Percentiles rank a stretch among this genome's conserved stretches.
Conservation (phyloP, 2,888 invertebrate genomes). For the Trachelus troglodyta region DNA sequence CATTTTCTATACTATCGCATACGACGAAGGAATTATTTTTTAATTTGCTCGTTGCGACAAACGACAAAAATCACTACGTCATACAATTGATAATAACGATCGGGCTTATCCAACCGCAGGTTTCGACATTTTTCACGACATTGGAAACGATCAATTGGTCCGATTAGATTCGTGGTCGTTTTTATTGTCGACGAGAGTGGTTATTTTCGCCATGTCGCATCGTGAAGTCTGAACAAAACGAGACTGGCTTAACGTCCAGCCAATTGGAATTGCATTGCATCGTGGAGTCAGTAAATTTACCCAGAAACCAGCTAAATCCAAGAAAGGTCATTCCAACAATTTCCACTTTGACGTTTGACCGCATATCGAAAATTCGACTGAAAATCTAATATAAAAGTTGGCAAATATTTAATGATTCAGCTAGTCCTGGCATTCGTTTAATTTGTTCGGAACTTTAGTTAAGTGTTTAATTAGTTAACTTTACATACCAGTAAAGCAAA, state of each 20-base stretch:
- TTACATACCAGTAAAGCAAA: constrained; percentile 54
- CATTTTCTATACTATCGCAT: not conserved
- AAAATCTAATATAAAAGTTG: constrained; percentile 38
- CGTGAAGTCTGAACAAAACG: not conserved
- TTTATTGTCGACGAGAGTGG: not conserved
- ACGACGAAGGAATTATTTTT: not conserved
- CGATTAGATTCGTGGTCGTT: not conserved
- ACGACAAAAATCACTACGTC: not conserved
- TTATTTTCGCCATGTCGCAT: not conserved
- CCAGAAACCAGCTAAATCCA: not conserved
- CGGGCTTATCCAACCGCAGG: not conserved
- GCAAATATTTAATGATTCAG: constrained; percentile 46
- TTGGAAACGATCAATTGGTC: not conserved
- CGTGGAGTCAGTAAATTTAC: not conserved
- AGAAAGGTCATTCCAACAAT: not conserved
- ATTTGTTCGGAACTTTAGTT: constrained; percentile 53
- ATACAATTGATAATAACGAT: not conserved
- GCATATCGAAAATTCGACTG: not conserved
- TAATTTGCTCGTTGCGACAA: not conserved
- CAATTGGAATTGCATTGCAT: not conserved
- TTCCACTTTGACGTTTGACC: not conserved
- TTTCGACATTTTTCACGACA: not conserved
- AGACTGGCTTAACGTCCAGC: not conserved
- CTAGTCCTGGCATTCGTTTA: constrained; percentile 47
- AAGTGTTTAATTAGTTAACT: constrained; percentile 60